A percentile compares a stretch with the other conserved stretches of the same genome.
phyloP scores from a whole-genome alignment of 2,113 vertebrate genomes.

The Rynchops niger region DNA sequence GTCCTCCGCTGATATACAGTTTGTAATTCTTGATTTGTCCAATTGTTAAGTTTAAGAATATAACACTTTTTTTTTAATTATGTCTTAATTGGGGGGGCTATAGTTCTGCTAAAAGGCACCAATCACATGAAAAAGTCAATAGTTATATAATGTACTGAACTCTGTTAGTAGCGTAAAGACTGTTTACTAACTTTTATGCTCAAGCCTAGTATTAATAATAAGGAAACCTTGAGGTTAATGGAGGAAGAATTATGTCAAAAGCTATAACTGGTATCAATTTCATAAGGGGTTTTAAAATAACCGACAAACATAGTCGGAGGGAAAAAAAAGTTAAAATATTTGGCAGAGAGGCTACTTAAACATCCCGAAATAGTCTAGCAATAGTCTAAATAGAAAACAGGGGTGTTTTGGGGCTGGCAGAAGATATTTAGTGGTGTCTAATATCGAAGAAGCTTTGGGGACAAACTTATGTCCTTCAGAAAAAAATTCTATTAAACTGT shows the following conservation, averaged over 20 bases:
- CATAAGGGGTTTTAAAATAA: neutral
- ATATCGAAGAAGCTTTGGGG: rapidly evolving
- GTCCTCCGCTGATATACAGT: neutral
- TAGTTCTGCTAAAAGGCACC: neutral
- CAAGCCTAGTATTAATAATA: neutral
- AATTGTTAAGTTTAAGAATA: neutral
- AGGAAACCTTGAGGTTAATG: neutral
- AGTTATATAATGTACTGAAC: neutral
- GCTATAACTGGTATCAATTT: neutral
- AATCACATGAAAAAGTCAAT: neutral
- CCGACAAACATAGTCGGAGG: neutral
- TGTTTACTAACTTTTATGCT: neutral
- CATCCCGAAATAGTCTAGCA: neutral
- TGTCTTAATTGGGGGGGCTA: neutral
- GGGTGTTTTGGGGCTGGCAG: neutral
- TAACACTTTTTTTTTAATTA: neutral
- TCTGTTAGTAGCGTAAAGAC: neutral
- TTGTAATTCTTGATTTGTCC: neutral
- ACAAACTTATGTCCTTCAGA: neutral
- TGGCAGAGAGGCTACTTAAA: neutral
- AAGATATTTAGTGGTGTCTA: neutral
- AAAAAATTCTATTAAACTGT: neutral
- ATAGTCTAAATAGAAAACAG: neutral
- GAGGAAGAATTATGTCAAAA: neutral
- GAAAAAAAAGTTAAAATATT: neutral